Evolutionary conservation across 2,797 vertebrate species (phyloP), one percentile per base, ranked within the genome.

Genomic region (Alauda arvensis): DNA sequence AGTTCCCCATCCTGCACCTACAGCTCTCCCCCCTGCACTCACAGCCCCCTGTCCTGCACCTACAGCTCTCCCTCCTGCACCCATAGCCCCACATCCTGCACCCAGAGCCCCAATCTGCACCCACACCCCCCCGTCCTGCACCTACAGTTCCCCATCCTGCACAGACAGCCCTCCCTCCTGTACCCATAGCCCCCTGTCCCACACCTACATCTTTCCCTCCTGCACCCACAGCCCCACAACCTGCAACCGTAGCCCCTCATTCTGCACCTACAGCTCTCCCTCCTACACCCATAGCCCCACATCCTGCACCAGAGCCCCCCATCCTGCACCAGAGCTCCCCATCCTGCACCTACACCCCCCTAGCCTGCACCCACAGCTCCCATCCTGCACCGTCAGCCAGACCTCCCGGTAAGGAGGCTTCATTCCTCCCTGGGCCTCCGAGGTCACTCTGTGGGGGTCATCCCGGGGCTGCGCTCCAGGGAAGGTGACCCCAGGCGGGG

Each of bases 161-260:
- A 45, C 20, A 20, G 2, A 8, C 5, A 29, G 46, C 14, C 10
- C 31, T 8, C 14, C 0, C 10, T 11, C 19, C 24, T 2, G 8
- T 20, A 31, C 66, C 56, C 13, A 15, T 14, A 62, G 31, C 60
- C 57, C 67, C 19, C 4, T 3, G 10, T 18, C 14, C 40, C 53
- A 25, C 3, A 3, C 19, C 17, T 2, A 28, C 33, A 53, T 23
- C 24, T 8, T 9, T 24, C 3, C 1, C 1, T 23, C 3, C 37
- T 40, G 40, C 20, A 24, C 23, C 12, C 1, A 33, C 10, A 42
- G 29, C 10, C 5, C 40, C 17, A 16, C 40, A 16, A 3, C 3
- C 18, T 39, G 37, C 37, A 60, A 4, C 33, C 5, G 25, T 23
- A 56, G 55, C 15, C 10, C n/a, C n/a, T 37, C 37, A 10, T 45